Evolutionary conservation across 2,113 vertebrate genomes (phyloP).

Genomic region (Gallinago undulata): DNA sequence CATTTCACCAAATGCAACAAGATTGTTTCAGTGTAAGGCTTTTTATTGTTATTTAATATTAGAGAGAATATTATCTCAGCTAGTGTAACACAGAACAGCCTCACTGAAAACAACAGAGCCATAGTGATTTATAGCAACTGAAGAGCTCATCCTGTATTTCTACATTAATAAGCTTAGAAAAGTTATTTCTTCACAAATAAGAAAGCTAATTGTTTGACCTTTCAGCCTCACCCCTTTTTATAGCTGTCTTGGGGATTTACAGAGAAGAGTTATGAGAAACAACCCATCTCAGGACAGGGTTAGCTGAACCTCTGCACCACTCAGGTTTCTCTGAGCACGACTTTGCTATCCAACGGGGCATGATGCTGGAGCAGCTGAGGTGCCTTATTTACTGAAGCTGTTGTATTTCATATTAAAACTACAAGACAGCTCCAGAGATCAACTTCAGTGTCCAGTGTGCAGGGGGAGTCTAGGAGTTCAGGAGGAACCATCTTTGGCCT

Average conservation of each 20-base stretch:
- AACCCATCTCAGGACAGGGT: background rate
- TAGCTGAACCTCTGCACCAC: background rate
- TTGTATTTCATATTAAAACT: background rate
- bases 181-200: slow-evolving; percentile 17
- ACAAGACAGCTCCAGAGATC: accelerated
- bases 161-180: slow-evolving; percentile 23
- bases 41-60: slow-evolving; percentile 5
- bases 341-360: background rate
- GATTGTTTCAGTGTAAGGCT: background rate
- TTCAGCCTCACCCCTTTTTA: slow-evolving; percentile 28
- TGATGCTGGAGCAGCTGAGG: background rate
- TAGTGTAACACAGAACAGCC: background rate
- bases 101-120: background rate
- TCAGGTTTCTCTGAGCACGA: background rate
- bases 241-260: slow-evolving; percentile 7
- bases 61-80: background rate
- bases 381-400: background rate
- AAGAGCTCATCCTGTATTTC: background rate
- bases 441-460: background rate
- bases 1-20: background rate
- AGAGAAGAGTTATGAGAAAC: slow-evolving; percentile 33
- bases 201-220: slow-evolving; percentile 29
- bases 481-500: background rate
- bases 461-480: background rate
- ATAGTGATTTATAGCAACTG: slow-evolving; percentile 16